Base-by-base conservation (phyloP, 1,140 invertebrate species). In the Euura lappo region DNA sequence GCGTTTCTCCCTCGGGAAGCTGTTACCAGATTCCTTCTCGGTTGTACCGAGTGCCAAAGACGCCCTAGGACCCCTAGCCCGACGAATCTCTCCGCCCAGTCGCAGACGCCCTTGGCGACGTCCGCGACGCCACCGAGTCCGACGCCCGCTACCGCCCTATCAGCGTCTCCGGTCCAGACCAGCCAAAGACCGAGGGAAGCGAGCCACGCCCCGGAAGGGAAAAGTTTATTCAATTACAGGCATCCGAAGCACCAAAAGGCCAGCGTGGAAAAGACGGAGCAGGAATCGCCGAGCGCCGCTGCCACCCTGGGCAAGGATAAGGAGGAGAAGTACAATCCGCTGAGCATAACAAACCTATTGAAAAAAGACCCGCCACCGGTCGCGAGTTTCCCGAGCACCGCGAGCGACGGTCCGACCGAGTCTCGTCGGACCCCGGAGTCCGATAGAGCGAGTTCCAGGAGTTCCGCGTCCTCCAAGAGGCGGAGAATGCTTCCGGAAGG, bases 1-100 rank as follows among this genome's bases (percentile, higher is more conserved):
- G 96, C 96, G 4, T 98, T 98, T 82, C 89, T 99, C 71, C 97
- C 97, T 2, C 92, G 97, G 46, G 97, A 98, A 87, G 97, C 97
- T 2, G 97, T 99, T 80, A 98, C 97, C 65, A 93, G 95, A 77
- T 98, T 98, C 86, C 91, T 98, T 45, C 93, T 97, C 79, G 95
- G 96, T 75, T 97, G 96, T 85, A 93, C 94, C n/a, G 96, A 97
- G 83, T 98, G 96, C 85, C 96, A 97, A 81, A 93, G 96, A 80
- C 92, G 95, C 72, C 94, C 96, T 77, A 91, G 95, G 77, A 93
- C 94, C 70, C 90, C 92, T 2, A 94, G 93, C 66, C 86, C 85
- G 65, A 85, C 80, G 44, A 85, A 85, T 76, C 77, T 85, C 47
- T 73, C 79, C 6, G 79, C 70, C 74, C 83, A 81, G 75, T 74